Evolutionary conservation across 2,888 invertebrate genomes (phyloP), one percentile per base, ranked within the genome.

Genomic region (Tanypteryx hageni): DNA sequence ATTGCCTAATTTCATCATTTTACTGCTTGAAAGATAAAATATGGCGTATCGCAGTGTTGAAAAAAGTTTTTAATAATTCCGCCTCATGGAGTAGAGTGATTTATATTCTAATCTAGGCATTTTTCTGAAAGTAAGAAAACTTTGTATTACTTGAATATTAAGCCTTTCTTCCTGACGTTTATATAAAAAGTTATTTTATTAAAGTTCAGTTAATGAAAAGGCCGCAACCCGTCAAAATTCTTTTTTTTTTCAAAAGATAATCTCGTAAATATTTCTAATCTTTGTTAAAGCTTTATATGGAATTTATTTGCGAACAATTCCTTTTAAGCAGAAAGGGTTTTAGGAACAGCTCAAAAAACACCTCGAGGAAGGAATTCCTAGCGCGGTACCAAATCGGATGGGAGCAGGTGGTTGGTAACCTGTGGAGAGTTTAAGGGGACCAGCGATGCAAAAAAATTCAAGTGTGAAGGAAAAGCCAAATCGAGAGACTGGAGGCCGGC

Each of bases 401-500:
- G 68, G 64, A 89, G 14, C 89, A 89, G 89, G 89, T 89, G 89
- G 89, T 27, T 31, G 86, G 18, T 64, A 18, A 31, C 64, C 64
- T 16, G 16, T 9, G 89, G 13, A 64, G 31, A 13, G 31, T 89
- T 61, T 68, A 61, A 31, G n/a, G 11, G 61, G 18, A 86, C 27
- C 64, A 89, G 31, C 61, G 89, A 44, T 89, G 89, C 89, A 89
- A 89, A 89, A 85, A 86, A 89, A 86, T 59, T 18, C 59, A 27
- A 89, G 89, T 89, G 89, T 89, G 61, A 89, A 89, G 89, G 89
- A 68, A 89, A 64, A 44, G 89, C 89, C 89, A 89, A 64, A 68
- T 89, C 56, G 64, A 68, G 89, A 68, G 27, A 44, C 31, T 89
- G 89, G 89, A 64, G 44, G n/a, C 13, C 22, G n/a, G 89, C 31